phyloP scores from a whole-genome alignment of 2,888 invertebrate species.

The Deilephila porcellus region DNA sequence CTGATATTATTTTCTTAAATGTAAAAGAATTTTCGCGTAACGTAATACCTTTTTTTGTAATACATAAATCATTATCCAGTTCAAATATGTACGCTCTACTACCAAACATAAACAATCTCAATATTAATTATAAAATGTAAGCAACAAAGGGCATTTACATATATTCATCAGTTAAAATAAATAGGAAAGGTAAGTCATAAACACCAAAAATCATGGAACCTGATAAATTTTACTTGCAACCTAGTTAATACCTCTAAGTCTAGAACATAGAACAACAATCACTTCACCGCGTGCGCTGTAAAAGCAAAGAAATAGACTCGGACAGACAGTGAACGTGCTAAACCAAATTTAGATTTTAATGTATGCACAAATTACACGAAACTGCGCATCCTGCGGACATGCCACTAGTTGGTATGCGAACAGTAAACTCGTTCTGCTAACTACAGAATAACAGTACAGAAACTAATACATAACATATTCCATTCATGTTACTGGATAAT shows the following conservation, averaged over 20 bases:
- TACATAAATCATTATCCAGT: no score
- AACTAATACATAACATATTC: background rate
- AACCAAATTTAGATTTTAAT: constrained; percentile 26
- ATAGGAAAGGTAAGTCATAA: no score
- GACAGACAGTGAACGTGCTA: background rate
- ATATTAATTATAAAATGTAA: no score
- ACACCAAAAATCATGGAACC: no score
- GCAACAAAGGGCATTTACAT: no score
- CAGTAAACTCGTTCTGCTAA: background rate
- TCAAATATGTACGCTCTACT: no score
- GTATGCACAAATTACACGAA: constrained; percentile 23
- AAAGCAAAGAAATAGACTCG: constrained; percentile 7
- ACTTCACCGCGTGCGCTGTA: background rate
- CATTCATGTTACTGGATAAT: background rate
- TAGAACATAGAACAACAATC: background rate
- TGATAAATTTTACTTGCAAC: no score
- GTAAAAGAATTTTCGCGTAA: background rate
- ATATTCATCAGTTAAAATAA: no score
- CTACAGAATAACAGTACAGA: background rate
- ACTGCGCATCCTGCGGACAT: constrained; percentile 17
- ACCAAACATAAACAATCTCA: no score
- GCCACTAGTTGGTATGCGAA: background rate
- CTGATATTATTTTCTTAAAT: background rate
- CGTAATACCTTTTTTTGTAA: no score
- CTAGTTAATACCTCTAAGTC: background rate